Evolutionary conservation across 30 jellyfish, hydroid and myxozoan species (phyloP).

Genomic region (Aurelia sp.): DNA sequence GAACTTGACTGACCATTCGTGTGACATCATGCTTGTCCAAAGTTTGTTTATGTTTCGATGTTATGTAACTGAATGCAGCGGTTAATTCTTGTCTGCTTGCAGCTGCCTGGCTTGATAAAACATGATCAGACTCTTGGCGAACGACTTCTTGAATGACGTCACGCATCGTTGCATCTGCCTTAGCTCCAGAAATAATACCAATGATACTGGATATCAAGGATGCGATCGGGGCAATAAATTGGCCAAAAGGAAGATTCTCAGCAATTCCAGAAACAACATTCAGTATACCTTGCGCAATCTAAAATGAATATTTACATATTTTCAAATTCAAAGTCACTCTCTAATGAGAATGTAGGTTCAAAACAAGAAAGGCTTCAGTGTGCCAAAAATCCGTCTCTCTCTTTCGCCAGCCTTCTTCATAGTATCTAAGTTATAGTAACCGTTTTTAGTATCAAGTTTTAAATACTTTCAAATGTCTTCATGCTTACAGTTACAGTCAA

Average conservation of each 20-base stretch:
- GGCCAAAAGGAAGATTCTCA: conserved; percentile 17
- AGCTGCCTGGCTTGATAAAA: not conserved
- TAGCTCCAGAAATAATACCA: conserved; percentile 23
- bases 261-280: conserved; percentile 27
- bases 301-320: not conserved
- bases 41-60: not conserved
- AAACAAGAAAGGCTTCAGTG: not conserved
- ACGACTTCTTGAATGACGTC: conserved; percentile 1
- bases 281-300: conserved; percentile 21
- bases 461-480: too few species aligned
- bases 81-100: conserved; percentile 1
- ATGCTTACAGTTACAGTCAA: too few species aligned
- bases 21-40: not conserved
- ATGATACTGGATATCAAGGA: conserved; percentile 11
- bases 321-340: not conserved
- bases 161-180: not conserved
- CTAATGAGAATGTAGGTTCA: not conserved
- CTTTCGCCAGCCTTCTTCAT: too few species aligned
- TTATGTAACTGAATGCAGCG: conserved; percentile 5
- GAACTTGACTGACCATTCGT: conserved; percentile 1
- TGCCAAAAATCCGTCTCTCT: too few species aligned
- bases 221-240: not conserved
- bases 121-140: conserved; percentile 16
- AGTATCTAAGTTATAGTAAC: too few species aligned
- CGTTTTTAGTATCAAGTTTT: too few species aligned